Evolutionary conservation across 2,888 invertebrate species (phyloP).

Genomic region (Ametastegia equiseti): DNA sequence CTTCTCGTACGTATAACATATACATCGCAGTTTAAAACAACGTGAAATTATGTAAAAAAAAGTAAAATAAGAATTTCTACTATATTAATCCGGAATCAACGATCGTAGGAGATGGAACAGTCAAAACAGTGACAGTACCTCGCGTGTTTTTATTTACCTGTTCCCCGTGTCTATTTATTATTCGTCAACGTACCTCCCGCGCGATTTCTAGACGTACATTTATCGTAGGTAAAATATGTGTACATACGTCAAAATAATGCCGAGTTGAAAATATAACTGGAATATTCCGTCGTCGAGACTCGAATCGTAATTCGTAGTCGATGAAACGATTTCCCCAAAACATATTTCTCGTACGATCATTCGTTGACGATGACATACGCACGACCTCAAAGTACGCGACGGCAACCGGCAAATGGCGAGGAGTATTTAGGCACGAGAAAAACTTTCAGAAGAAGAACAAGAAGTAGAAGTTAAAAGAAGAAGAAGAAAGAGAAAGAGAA

Average conservation of each 20-base stretch:
- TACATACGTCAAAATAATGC: too few species aligned
- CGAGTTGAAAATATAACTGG: not conserved
- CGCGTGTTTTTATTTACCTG: slow-evolving; percentile 15
- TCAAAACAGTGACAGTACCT: not conserved
- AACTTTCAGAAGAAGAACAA: not conserved
- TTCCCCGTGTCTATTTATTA: slow-evolving; percentile 1
- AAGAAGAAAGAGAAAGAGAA: not conserved
- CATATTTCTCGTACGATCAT: not conserved
- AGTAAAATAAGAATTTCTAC: not conserved
- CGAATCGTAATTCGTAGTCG: not conserved
- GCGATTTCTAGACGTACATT: not conserved
- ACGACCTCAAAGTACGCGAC: slow-evolving; percentile 30
- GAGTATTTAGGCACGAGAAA: too few species aligned
- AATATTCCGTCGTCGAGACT: not conserved
- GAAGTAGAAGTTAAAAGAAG: slow-evolving; percentile 15
- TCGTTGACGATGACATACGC: not conserved
- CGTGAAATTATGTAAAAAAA: not conserved
- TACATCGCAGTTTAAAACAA: not conserved
- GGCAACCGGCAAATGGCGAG: slow-evolving; percentile 46
- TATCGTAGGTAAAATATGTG: too few species aligned
- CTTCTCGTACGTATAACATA: too few species aligned
- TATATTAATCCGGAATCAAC: not conserved
- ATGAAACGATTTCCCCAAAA: too few species aligned
- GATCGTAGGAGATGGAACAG: not conserved
- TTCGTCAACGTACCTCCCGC: not conserved